These are phyloP conservation scores for Elysia crispata DNA, from an alignment of 2,888 invertebrate species.

Conservation along the genomic window DNA sequence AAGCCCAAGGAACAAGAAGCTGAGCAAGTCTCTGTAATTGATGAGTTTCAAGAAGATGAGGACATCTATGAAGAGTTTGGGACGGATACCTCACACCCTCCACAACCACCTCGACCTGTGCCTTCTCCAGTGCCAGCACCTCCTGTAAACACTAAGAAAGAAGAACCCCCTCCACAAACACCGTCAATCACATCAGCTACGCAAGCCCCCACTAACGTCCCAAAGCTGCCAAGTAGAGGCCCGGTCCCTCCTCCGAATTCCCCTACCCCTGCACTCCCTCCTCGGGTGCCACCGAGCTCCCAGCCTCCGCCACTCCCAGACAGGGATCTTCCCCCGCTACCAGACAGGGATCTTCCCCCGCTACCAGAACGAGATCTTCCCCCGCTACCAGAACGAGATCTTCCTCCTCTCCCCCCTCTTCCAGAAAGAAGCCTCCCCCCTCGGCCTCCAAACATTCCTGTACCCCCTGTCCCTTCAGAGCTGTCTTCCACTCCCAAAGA, in stretches of 20 bases:
- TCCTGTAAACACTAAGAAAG: not conserved
- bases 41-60: slow-evolving; percentile 14
- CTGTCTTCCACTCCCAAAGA: slow-evolving; percentile 23
- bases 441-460: not conserved
- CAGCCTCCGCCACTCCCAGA: slow-evolving; percentile 1
- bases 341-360: not conserved
- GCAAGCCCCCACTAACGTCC: too few species aligned
- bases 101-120: not conserved
- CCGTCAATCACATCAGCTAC: too few species aligned
- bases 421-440: slow-evolving; percentile 26
- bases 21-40: too few species aligned
- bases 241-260: not conserved
- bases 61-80: slow-evolving; percentile 16
- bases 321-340: slow-evolving; percentile 18
- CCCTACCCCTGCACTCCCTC: not conserved
- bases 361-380: not conserved
- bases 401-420: not conserved
- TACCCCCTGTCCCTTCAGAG: slow-evolving; percentile 37
- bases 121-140: not conserved
- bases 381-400: not conserved
- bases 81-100: not conserved
- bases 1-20: too few species aligned
- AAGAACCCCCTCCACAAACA: too few species aligned
- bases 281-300: not conserved
- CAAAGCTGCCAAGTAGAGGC: too few species aligned